phyloP scores from a whole-genome alignment of 2,888 invertebrate species.

The Neoascia interrupta region DNA sequence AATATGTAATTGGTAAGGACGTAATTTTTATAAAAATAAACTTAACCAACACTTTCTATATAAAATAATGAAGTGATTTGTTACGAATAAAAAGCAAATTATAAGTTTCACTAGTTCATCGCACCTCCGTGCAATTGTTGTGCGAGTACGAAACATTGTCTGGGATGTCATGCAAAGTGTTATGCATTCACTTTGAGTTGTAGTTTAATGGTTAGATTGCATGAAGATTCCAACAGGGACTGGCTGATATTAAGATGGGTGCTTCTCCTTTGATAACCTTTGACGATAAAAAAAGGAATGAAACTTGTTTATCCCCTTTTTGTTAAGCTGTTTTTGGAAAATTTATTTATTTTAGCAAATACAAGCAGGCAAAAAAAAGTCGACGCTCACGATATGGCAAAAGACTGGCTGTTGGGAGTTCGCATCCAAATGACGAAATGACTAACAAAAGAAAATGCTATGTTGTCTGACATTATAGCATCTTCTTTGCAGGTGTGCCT shows the following conservation, averaged over 20 bases:
- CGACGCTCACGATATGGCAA: slow-evolving; percentile 11
- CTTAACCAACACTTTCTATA: slow-evolving; percentile 44
- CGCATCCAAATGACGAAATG: slow-evolving; percentile 45
- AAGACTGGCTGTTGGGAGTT: slow-evolving; percentile 17
- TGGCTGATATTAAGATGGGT: slow-evolving; percentile 37
- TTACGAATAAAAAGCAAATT: slow-evolving; percentile 13
- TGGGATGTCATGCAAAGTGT: slow-evolving; percentile 32
- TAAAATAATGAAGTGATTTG: slow-evolving; percentile 42
- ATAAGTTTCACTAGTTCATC: slow-evolving; percentile 39
- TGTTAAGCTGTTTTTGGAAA: neutral
- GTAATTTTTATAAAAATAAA: slow-evolving; percentile 3
- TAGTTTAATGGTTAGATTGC: too few species aligned
- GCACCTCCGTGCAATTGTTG: slow-evolving; percentile 19
- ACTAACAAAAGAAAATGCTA: slow-evolving; percentile 24
- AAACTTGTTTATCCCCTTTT: too few species aligned
- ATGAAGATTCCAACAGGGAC: too few species aligned
- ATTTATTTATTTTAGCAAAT: too few species aligned
- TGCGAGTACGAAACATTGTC: neutral
- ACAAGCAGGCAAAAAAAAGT: slow-evolving; percentile 2
- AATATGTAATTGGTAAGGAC: neutral
- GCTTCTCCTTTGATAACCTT: slow-evolving; percentile 42
- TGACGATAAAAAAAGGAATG: too few species aligned
- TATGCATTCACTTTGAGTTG: slow-evolving; percentile 5
- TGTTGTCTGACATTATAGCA: slow-evolving; percentile 40
- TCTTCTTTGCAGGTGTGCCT: slow-evolving; percentile 32